phyloP scores from a whole-genome alignment of 2,113 vertebrate genomes.

The Antigone vipio region DNA sequence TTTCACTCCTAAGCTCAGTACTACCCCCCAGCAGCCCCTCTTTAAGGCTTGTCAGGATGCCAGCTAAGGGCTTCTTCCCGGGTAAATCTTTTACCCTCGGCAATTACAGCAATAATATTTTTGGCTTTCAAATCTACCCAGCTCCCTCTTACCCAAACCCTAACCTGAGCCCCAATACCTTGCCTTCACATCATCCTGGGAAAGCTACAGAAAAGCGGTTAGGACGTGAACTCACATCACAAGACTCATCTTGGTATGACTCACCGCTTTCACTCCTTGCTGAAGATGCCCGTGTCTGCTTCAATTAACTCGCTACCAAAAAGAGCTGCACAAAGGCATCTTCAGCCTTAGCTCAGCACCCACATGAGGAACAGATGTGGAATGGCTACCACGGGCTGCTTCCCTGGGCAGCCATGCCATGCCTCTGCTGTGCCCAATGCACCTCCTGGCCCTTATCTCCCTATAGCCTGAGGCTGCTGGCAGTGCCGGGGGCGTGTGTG shows the following conservation, averaged over 20 bases:
- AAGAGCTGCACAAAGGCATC: neutral
- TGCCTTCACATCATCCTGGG: neutral
- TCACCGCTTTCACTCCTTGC: neutral
- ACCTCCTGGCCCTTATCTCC: neutral
- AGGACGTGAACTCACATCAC: constrained; percentile 3
- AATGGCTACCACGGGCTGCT: neutral
- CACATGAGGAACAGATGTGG: neutral
- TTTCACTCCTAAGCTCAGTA: neutral
- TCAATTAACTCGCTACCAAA: neutral
- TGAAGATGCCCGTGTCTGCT: neutral
- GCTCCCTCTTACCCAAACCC: neutral
- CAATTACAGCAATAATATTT: neutral
- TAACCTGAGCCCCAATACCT: neutral
- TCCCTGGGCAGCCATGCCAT: neutral
- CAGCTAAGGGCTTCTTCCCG: neutral
- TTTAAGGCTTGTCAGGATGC: neutral
- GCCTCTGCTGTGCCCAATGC: neutral
- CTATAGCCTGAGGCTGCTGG: neutral
- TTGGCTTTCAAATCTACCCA: neutral
- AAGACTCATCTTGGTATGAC: constrained; percentile 32
- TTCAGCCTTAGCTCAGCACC: neutral
- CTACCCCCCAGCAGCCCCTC: neutral
- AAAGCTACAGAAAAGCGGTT: neutral
- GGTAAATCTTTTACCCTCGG: neutral
- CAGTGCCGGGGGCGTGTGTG: neutral